These are phyloP conservation scores for Origma solitaria DNA, from an alignment of 2,113 vertebrate species.

Conservation along the genomic window DNA sequence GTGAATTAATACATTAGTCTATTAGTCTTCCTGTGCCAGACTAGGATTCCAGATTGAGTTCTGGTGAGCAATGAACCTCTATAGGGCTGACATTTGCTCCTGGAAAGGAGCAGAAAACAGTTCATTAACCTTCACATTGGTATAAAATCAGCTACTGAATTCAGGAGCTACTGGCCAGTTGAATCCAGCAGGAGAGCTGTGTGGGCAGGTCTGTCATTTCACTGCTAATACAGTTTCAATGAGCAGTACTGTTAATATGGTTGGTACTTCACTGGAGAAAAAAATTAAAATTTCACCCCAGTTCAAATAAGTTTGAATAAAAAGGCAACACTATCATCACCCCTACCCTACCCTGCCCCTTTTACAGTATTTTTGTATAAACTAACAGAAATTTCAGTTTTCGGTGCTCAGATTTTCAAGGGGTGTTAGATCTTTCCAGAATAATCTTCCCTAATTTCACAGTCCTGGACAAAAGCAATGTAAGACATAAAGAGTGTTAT, in stretches of 20 bases:
- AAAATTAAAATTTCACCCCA: not conserved
- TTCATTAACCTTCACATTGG: conserved; percentile 2
- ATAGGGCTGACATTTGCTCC: conserved; percentile 37
- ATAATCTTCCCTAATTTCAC: not conserved
- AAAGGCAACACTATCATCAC: not conserved
- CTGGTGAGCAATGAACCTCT: conserved; percentile 16
- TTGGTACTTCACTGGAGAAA: not conserved
- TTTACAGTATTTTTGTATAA: not conserved
- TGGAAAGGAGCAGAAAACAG: not conserved
- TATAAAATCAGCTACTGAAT: conserved; percentile 27
- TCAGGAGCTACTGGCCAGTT: not conserved
- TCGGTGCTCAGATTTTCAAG: not conserved
- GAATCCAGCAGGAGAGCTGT: not conserved
- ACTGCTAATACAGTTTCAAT: rapidly evolving
- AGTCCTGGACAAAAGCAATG: not conserved
- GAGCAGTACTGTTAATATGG: not conserved
- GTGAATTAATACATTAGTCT: conserved; percentile 29
- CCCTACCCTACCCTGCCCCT: rapidly evolving
- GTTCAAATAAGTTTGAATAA: not conserved
- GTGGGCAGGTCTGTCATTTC: not conserved
- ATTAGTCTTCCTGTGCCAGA: conserved; percentile 12
- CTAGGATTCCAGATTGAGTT: not conserved
- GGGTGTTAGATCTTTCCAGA: not conserved
- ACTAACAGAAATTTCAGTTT: not conserved
- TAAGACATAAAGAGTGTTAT: not conserved